These are phyloP conservation scores for Geophilus truncorum DNA, from an alignment of 2,888 invertebrate genomes.

Conservation along the genomic window DNA sequence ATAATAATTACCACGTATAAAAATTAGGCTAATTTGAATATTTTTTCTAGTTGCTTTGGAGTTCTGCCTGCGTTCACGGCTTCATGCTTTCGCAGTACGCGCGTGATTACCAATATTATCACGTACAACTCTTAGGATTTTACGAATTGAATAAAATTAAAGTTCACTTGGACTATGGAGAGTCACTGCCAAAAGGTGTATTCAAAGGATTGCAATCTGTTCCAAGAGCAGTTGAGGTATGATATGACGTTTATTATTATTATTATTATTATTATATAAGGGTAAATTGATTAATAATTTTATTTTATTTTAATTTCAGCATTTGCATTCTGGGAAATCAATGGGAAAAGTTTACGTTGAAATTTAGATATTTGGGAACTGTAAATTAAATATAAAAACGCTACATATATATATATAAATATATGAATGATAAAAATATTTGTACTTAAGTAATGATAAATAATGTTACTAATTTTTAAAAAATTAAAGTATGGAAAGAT, in stretches of 20 bases:
- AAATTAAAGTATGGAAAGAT: no score
- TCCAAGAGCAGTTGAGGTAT: constrained; percentile 8
- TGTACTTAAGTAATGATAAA: no score
- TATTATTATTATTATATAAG: no score
- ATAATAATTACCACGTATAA: no score
- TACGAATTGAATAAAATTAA: background rate
- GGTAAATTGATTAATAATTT: background rate
- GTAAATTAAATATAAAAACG: no score
- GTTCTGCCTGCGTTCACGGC: background rate
- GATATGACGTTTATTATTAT: no score
- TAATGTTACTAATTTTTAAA: no score
- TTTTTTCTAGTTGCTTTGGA: background rate
- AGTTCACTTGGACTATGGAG: background rate
- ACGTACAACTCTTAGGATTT: background rate
- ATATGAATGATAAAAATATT: no score
- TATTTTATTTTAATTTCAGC: background rate
- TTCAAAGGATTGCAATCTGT: constrained; percentile 8
- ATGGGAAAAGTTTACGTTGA: no score
- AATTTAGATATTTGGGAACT: no score
- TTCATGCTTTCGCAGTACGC: background rate
- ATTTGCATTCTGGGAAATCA: no score
- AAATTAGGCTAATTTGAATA: background rate
- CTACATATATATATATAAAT: no score
- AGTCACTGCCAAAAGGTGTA: background rate
- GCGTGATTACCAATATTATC: background rate